Evolutionary conservation across 2,888 invertebrate species (phyloP).

Genomic region (Thecocarcelia acutangulata): DNA sequence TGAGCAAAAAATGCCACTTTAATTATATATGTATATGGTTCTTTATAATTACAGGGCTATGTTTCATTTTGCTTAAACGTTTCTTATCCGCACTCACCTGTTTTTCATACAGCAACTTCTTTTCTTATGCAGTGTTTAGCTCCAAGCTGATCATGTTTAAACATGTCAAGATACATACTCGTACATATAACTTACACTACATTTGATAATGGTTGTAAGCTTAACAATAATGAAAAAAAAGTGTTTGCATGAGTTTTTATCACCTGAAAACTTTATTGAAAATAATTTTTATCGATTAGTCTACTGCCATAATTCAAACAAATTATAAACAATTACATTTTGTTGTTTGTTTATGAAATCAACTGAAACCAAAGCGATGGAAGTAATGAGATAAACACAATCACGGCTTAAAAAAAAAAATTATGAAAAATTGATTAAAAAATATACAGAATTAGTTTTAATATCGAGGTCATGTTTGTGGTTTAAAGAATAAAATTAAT

Average conservation of each 20-base stretch:
- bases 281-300: conserved; percentile 50
- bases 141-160: conserved; percentile 54
- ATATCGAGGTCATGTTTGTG: no score
- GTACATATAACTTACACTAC: conserved; percentile 32
- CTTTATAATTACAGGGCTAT: conserved; percentile 56
- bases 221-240: conserved; percentile 30
- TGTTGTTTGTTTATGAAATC: conserved; percentile 47
- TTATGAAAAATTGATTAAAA: not conserved
- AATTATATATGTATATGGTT: conserved; percentile 40
- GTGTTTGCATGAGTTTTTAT: conserved; percentile 61
- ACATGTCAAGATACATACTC: conserved; percentile 7
- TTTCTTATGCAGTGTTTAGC: conserved; percentile 30
- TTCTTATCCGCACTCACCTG: conserved; percentile 58
- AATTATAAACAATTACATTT: conserved; percentile 64
- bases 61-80: conserved; percentile 48
- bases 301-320: conserved; percentile 54
- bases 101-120: conserved; percentile 28
- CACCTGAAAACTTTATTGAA: conserved; percentile 63
- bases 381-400: conserved; percentile 51
- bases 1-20: conserved; percentile 25
- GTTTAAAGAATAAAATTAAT: no score
- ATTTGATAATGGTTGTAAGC: conserved; percentile 60
- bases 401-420: conserved; percentile 1
- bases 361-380: conserved; percentile 58
- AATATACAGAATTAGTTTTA: no score